Conservation (phyloP, 2,113 vertebrate species). For the Lamprotornis superbus region DNA sequence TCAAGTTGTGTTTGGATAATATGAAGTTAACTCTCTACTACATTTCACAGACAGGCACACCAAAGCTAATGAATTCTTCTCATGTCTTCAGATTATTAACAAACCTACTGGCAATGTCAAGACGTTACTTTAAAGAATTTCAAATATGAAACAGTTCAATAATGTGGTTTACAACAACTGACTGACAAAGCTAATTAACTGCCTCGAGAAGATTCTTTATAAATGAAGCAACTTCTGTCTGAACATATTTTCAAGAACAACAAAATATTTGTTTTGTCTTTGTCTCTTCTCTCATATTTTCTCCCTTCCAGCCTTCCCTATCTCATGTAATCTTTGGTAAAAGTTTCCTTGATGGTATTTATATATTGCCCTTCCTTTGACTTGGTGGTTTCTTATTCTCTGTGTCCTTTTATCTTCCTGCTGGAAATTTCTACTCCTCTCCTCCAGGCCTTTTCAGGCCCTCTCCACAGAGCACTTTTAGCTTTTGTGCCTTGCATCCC, state of each 20-base stretch:
- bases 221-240: conserved; percentile 60
- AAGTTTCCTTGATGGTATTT: not conserved
- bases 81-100: conserved; percentile 69
- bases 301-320: not conserved
- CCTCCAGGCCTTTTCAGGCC: not conserved
- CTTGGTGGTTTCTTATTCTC: not conserved
- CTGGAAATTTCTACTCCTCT: not conserved
- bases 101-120: conserved; percentile 70
- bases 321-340: not conserved
- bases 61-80: conserved; percentile 72
- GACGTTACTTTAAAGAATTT: conserved; percentile 67
- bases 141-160: conserved; percentile 63
- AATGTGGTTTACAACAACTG: conserved; percentile 67
- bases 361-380: not conserved
- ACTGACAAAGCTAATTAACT: conserved; percentile 74
- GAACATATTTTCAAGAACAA: conserved; percentile 48
- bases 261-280: conserved; percentile 30
- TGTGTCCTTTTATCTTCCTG: not conserved
- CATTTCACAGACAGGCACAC: conserved; percentile 60
- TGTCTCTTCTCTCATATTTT: not conserved
- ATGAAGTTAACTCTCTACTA: conserved; percentile 54
- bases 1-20: conserved; percentile 54
- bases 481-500: not conserved
- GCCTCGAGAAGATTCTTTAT: conserved; percentile 56
- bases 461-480: not conserved